Evolutionary conservation across 2,888 invertebrate species (phyloP).

Genomic region (Chymomyza fuscimana): DNA sequence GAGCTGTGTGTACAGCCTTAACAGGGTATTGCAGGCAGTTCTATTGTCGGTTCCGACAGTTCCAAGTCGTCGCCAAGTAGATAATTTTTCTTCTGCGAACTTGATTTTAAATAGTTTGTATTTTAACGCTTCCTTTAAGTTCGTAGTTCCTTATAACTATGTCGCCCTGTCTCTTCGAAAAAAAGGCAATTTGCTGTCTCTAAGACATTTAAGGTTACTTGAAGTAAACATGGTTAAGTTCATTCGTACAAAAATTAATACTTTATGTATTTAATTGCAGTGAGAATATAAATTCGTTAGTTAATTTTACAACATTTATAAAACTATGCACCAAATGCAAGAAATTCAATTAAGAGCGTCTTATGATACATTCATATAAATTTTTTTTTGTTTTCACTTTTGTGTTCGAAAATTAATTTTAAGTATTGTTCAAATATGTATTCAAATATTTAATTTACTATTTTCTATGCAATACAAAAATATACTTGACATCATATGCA

Average conservation of each 20-base stretch:
- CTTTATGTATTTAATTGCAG: background rate
- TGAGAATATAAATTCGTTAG: conserved; percentile 64
- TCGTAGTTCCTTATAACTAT: too few species aligned
- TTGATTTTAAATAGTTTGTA: too few species aligned
- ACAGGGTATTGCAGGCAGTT: too few species aligned
- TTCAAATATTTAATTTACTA: background rate
- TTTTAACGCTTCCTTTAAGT: too few species aligned
- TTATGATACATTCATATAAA: background rate
- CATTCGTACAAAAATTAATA: background rate
- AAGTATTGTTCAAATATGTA: background rate
- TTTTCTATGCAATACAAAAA: background rate
- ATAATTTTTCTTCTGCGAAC: too few species aligned
- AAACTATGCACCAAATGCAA: conserved; percentile 8
- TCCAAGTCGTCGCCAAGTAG: too few species aligned
- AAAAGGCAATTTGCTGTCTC: too few species aligned
- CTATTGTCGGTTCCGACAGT: too few species aligned
- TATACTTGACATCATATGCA: conserved; percentile 17
- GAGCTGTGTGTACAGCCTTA: too few species aligned
- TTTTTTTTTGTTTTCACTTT: background rate
- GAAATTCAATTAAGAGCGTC: background rate
- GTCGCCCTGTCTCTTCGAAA: too few species aligned
- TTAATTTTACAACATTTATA: conserved; percentile 47
- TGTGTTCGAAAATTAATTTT: background rate
- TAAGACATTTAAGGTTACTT: background rate
- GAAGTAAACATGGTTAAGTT: background rate